These are phyloP conservation scores for Trididemnum miniatum DNA, from an alignment of 23 tunicate genomes.

Conservation along the genomic window DNA sequence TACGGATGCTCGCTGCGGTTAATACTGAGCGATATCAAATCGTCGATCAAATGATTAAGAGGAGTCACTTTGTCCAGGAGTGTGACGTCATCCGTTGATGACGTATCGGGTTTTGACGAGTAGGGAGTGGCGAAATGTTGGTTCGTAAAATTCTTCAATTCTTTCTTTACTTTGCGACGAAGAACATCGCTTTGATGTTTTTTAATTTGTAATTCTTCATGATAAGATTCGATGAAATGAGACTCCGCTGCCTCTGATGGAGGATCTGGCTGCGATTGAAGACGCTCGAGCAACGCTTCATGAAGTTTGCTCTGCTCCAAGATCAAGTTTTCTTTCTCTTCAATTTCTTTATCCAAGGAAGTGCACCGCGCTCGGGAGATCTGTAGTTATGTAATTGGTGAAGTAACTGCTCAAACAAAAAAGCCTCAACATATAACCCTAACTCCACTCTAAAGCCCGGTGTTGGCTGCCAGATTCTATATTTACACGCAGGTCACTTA, in stretches of 20 bases:
- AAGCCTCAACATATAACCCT: too few relatives aligned
- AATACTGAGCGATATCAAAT: background rate
- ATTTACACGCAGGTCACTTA: too few relatives aligned
- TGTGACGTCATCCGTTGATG: background rate
- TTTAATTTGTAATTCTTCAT: background rate
- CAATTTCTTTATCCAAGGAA: background rate
- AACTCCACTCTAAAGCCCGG: too few relatives aligned
- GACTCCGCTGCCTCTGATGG: background rate
- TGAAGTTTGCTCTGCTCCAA: conserved; percentile 25
- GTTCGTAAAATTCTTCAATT: background rate
- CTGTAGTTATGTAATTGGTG: too few relatives aligned
- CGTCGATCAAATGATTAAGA: conserved; percentile 17
- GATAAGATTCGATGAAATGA: background rate
- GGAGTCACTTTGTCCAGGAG: background rate
- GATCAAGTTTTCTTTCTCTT: conserved; percentile 26
- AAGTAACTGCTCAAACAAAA: too few relatives aligned
- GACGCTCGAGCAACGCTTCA: conserved; percentile 15
- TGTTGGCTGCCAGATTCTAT: too few relatives aligned
- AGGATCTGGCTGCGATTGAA: background rate
- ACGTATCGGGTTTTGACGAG: background rate
- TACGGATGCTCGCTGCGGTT: conserved; percentile 30
- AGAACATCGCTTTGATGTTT: background rate
- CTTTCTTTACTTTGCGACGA: background rate
- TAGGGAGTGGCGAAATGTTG: background rate
- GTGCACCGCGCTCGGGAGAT: background rate